These are phyloP conservation scores for Batillaria attramentaria DNA, from an alignment of 1,140 invertebrate species.

Conservation along the genomic window DNA sequence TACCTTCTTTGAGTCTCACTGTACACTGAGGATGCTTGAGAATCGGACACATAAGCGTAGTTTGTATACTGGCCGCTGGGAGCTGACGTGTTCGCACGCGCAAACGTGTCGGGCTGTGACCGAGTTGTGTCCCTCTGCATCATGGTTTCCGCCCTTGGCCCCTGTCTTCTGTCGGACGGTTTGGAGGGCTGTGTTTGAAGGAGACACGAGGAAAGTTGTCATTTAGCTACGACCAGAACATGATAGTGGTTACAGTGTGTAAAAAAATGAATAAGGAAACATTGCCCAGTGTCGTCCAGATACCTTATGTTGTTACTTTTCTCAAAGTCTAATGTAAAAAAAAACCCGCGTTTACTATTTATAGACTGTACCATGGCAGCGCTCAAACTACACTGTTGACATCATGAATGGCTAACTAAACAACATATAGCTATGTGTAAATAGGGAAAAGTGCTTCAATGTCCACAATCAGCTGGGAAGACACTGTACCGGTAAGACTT, in stretches of 20 bases:
- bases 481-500: neutral
- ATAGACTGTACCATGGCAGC: no score
- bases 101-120: neutral
- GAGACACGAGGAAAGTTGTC: no score
- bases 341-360: no score
- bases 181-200: conserved; percentile 49
- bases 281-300: no score
- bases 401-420: neutral
- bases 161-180: conserved; percentile 48
- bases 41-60: conserved; percentile 33
- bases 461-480: neutral
- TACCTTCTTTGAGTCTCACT: conserved; percentile 7
- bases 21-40: conserved; percentile 1
- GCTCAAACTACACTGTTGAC: neutral
- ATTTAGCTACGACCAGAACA: no score
- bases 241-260: no score
- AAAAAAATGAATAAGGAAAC: no score
- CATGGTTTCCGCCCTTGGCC: conserved; percentile 48
- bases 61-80: conserved; percentile 34
- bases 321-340: no score
- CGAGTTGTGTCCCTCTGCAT: conserved; percentile 31
- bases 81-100: conserved; percentile 15
- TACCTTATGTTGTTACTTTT: no score
- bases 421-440: neutral
- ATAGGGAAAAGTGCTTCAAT: neutral